Percentiles rank a stretch among this genome's conserved stretches.
Evolutionary conservation across 2,113 vertebrate species (phyloP).

Genomic region (Acrocephalus arundinaceus): DNA sequence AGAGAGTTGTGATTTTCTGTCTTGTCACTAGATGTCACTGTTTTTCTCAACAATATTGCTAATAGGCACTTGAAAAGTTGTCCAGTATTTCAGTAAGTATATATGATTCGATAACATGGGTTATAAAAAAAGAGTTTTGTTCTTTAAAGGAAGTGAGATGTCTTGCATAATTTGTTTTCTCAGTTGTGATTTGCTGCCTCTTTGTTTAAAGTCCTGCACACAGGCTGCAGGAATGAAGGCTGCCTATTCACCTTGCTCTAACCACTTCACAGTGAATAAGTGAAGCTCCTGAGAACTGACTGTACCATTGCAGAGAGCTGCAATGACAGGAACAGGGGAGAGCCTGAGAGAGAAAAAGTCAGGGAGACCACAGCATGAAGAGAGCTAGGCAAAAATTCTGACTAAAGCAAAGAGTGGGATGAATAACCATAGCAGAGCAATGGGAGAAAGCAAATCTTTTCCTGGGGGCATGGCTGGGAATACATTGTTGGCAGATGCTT

Average conservation of each 20-base stretch:
- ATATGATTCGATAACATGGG: neutral
- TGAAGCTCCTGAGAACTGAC: neutral
- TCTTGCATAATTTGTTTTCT: neutral
- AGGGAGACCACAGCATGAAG: neutral
- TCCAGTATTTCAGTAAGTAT: neutral
- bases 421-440: neutral
- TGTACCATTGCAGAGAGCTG: neutral
- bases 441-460: neutral
- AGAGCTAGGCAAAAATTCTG: neutral
- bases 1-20: slow-evolving; percentile 52
- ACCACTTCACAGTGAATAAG: neutral
- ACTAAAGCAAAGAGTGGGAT: neutral
- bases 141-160: neutral
- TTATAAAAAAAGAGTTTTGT: neutral
- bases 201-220: neutral
- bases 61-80: neutral
- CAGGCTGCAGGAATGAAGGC: neutral
- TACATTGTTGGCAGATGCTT: neutral
- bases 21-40: slow-evolving; percentile 75
- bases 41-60: slow-evolving; percentile 17
- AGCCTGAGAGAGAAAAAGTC: neutral
- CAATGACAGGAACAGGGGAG: neutral
- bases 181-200: neutral
- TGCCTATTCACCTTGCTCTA: neutral
- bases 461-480: neutral